These are phyloP conservation scores for Otolemur garnettii DNA, from an alignment of 2,113 vertebrate genomes.

Conservation along the genomic window DNA sequence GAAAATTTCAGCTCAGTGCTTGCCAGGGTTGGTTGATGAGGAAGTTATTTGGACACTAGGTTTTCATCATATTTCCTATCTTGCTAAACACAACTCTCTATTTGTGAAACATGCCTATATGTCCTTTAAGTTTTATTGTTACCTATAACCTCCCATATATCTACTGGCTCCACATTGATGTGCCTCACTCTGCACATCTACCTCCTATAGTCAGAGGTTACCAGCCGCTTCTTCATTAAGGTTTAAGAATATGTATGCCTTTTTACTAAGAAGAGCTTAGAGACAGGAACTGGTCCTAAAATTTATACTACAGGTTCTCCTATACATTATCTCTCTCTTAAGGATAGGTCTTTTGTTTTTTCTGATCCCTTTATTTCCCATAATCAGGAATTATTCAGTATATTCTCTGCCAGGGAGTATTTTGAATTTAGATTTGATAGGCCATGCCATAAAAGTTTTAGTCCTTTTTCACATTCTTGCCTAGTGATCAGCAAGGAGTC, in stretches of 20 bases:
- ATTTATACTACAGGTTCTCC: not conserved
- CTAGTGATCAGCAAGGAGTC: not conserved
- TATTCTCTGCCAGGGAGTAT: not conserved
- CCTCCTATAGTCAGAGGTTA: not conserved
- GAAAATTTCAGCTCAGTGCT: slow-evolving; percentile 15
- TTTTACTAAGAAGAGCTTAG: slow-evolving; percentile 6
- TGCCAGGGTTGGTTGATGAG: slow-evolving; percentile 34
- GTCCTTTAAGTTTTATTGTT: not conserved
- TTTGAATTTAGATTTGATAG: slow-evolving; percentile 53
- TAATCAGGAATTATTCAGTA: slow-evolving; percentile 15
- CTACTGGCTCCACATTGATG: not conserved
- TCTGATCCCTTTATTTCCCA: slow-evolving; percentile 44
- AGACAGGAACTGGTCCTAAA: not conserved
- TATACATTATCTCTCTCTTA: slow-evolving; percentile 5
- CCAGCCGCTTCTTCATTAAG: not conserved
- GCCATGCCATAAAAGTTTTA: not conserved
- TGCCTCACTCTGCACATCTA: not conserved
- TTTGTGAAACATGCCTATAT: slow-evolving; percentile 39
- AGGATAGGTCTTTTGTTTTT: slow-evolving; percentile 59
- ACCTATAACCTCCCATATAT: not conserved
- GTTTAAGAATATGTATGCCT: not conserved
- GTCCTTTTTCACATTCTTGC: not conserved
- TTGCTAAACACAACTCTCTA: slow-evolving; percentile 56
- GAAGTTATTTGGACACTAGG: slow-evolving; percentile 72
- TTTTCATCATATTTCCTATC: slow-evolving; percentile 74